These are phyloP conservation scores for Xylota segnis DNA, from an alignment of 2,888 invertebrate genomes.

Conservation along the genomic window DNA sequence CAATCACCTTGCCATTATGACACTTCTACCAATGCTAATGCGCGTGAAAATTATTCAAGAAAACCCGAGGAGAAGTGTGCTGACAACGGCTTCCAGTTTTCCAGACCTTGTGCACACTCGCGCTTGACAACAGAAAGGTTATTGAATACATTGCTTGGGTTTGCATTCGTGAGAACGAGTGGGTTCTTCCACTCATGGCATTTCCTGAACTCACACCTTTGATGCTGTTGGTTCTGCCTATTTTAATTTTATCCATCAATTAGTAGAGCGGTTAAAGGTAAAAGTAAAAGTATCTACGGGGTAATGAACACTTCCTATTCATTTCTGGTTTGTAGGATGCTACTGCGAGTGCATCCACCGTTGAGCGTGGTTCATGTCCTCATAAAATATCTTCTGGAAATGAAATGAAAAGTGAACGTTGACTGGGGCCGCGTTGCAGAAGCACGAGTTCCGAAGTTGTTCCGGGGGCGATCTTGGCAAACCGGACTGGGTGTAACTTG, in stretches of 20 bases:
- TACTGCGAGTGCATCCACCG: background rate
- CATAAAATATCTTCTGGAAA: constrained; percentile 30
- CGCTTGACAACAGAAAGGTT: background rate
- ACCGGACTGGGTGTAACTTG: constrained; percentile 55
- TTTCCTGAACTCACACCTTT: background rate
- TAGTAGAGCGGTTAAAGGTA: background rate
- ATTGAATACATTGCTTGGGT: background rate
- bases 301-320: constrained; percentile 6
- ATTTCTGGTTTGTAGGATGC: constrained; percentile 19
- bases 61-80: background rate
- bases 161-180: background rate
- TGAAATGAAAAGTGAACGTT: constrained; percentile 55
- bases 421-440: background rate
- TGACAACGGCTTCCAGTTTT: background rate
- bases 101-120: background rate
- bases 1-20: background rate
- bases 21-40: background rate
- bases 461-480: constrained; percentile 45
- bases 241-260: constrained; percentile 1
- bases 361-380: constrained; percentile 17
- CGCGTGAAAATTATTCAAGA: background rate
- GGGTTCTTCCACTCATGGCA: background rate
- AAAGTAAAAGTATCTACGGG: background rate
- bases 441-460: constrained; percentile 31
- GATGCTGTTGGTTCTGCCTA: background rate